Base-by-base conservation (phyloP, 2,888 invertebrate genomes). In the Tachystola acroxantha region DNA sequence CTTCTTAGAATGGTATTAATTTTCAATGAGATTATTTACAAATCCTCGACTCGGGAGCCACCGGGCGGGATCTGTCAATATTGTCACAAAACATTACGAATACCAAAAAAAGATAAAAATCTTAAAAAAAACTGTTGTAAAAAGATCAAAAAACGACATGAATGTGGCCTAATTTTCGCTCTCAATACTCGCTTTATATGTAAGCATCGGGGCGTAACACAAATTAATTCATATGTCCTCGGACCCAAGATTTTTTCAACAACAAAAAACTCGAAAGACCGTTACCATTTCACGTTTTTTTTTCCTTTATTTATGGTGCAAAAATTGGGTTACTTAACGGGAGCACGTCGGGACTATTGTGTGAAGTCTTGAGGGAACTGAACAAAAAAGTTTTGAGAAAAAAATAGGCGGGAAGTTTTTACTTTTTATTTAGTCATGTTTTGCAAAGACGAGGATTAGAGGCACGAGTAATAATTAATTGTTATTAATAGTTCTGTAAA, bases 241-340 rank as follows among this genome's bases (percentile, higher is more conserved):
- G 49, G 44, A 57, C 43, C 39, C 44, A 29, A 29, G 33, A 39
- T 41, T 47, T 57, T 53, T 46, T 37, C 7, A 33, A 11, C 14
- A 40, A 39, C 50, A 63, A 74, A 75, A 72, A 66, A 68, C 61
- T 42, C 39, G 50, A 58, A 74, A 72, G 78, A 72, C 84, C 84
- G 82, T 82, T 82, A 78, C 50, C 74, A 76, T 74, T 78, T 66
- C 64, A 36, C 45, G 47, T 62, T 75, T 77, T 75, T 81, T 74
- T 67, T 53, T 50, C 57, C 71, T 64, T 80, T 85, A 86, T 81
- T 79, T 82, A 84, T 78, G 82, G 85, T 77, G 82, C 66, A 79
- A 82, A 82, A 85, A 86, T 86, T 86, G 81, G 86, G 85, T 85
- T 84, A 85, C 86, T 86, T 85, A 85, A 74, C 82, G 84, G 82